Evolutionary conservation across 1,140 invertebrate species (phyloP), one percentile per base, ranked within the genome.

Genomic region (Papilio dardanus): DNA sequence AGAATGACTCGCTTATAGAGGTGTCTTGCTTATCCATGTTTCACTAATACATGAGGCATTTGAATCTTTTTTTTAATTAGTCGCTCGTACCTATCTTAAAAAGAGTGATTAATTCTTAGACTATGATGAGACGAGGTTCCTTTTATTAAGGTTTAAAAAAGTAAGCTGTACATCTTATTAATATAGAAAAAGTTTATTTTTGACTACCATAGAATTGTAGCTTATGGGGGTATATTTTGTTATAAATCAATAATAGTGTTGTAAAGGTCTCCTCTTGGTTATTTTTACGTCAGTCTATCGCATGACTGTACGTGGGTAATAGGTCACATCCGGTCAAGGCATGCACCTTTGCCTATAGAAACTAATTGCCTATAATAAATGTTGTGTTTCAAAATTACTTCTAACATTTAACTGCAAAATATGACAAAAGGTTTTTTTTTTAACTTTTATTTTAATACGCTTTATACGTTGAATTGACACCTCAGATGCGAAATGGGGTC

Each of bases 281-380:
- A 73, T 73, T 73, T 50, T 73, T 50, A 54, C 69, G 30, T 30
- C 46, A 73, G 16, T 50, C 66, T 33, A 37, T 68, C 66, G 66
- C 66, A 31, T 68, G 65, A 67, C 65, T 67, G 19, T 66, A 68
- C 8, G 31, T n/a, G 31, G 19, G 66, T 68, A 68, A 68, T 68
- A 68, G 33, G 66, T 35, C 66, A 68, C 66, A 37, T 68, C 66
- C 66, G 66, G 66, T 68, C 66, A 68, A 37, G 66, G 66, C 66
- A 68, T 68, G 31, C 66, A 37, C 66, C 66, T 68, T 35, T 37
- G 31, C 66, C 31, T 68, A 68, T 35, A 19, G 66, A 21, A 33
- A 67, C 31, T 67, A 35, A 68, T 37, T 68, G n/a, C 30, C 33
- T 37, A 21, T 21, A 37, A 68, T 68, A 68, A 68, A 40, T 37